phyloP scores from a whole-genome alignment of 1,140 invertebrate species.

The Ctenoplectra terminalis region DNA sequence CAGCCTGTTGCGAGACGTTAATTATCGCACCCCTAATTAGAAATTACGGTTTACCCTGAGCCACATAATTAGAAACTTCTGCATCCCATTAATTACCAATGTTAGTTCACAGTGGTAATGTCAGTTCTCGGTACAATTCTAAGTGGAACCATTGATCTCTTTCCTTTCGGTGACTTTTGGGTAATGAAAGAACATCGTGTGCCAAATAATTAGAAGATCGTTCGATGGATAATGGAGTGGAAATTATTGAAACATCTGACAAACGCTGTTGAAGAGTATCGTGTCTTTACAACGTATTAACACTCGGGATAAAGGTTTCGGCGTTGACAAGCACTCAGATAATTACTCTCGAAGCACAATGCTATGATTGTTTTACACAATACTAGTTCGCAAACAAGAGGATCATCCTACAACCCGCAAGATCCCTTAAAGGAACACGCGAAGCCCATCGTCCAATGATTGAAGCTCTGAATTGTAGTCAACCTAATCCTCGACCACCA shows the following conservation, averaged over 20 bases:
- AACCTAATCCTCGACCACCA: neutral
- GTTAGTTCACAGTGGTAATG: neutral
- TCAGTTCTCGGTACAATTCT: neutral
- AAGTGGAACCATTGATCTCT: neutral
- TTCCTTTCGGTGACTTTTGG: neutral
- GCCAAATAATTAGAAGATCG: no score
- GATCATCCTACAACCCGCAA: neutral
- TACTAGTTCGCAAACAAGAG: neutral
- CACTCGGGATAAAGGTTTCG: neutral
- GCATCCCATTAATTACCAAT: conserved; percentile 49
- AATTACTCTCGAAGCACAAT: neutral
- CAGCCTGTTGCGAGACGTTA: conserved; percentile 35
- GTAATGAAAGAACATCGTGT: no score
- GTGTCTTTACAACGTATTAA: no score
- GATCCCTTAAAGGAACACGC: conserved; percentile 24
- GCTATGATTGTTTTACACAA: conserved; percentile 8
- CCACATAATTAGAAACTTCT: conserved; percentile 52
- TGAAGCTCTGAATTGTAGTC: conserved; percentile 2
- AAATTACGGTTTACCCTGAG: conserved; percentile 26
- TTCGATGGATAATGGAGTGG: no score
- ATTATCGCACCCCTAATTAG: conserved; percentile 57
- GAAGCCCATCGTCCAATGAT: neutral
- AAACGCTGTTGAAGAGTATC: no score
- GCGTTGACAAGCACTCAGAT: neutral
- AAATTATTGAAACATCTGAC: no score